Evolutionary conservation across 2,113 vertebrate genomes (phyloP).

Genomic region (Scytalopus superciliaris): DNA sequence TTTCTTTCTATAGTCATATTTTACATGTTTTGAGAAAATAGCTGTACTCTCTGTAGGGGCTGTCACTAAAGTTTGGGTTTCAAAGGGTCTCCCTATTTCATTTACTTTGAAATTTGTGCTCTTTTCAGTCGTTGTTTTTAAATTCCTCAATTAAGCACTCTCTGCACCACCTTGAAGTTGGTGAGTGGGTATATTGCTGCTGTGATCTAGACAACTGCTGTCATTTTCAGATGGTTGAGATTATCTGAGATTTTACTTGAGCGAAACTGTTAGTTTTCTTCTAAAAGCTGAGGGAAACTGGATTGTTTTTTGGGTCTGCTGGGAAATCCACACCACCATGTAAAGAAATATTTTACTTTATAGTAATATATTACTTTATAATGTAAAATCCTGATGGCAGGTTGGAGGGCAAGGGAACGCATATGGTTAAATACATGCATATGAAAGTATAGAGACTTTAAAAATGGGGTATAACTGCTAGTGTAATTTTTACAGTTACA

Average conservation of each 20-base stretch:
- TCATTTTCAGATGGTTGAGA: slow-evolving; percentile 27
- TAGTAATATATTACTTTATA: not conserved
- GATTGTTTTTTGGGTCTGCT: not conserved
- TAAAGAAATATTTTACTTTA: not conserved
- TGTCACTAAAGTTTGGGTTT: slow-evolving; percentile 57
- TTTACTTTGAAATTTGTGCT: slow-evolving; percentile 58
- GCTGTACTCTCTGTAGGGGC: slow-evolving; percentile 17
- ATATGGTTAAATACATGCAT: not conserved
- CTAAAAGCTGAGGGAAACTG: slow-evolving; percentile 16
- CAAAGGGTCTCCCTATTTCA: slow-evolving; percentile 29
- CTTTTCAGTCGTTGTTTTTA: slow-evolving; percentile 47
- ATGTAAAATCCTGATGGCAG: not conserved
- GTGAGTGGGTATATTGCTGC: slow-evolving; percentile 19
- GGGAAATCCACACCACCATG: not conserved
- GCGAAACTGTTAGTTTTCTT: slow-evolving; percentile 27
- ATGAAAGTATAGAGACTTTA: not conserved
- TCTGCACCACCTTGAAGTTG: slow-evolving; percentile 33
- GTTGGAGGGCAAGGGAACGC: not conserved
- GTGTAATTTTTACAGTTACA: not conserved
- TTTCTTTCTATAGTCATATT: slow-evolving; percentile 40
- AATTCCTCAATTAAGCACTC: slow-evolving; percentile 55
- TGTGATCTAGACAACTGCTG: slow-evolving; percentile 56
- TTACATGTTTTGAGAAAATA: slow-evolving; percentile 49
- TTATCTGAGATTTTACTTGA: slow-evolving; percentile 39
- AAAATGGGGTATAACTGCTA: not conserved